phyloP scores from a whole-genome alignment of 2,113 vertebrate genomes.

The Pomatorhinus ruficollis region DNA sequence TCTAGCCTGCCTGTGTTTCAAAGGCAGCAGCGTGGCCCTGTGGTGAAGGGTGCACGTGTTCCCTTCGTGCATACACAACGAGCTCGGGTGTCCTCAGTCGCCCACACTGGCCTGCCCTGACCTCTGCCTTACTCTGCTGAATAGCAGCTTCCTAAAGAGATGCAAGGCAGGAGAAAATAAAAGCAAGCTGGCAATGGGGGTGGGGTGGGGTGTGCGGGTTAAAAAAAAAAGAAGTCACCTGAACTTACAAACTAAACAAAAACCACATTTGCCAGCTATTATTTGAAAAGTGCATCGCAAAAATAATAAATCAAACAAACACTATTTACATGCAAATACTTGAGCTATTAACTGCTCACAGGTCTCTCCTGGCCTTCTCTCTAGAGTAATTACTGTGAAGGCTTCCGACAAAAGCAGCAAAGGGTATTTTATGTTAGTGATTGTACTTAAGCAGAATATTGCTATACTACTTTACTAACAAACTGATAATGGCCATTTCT shows the following conservation, averaged over 20 bases:
- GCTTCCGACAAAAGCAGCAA: neutral
- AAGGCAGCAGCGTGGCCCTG: neutral
- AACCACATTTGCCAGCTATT: neutral
- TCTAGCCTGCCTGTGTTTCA: neutral
- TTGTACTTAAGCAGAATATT: neutral
- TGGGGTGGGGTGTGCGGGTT: too few relatives aligned
- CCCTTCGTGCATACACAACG: neutral
- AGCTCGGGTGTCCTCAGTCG: neutral
- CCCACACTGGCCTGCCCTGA: neutral
- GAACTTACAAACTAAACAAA: neutral
- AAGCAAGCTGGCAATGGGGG: neutral
- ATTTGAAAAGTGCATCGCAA: neutral
- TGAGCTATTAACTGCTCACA: neutral
- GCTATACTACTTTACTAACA: neutral
- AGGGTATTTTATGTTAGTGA: neutral
- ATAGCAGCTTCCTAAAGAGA: neutral
- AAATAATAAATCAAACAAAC: neutral
- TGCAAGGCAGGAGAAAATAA: neutral
- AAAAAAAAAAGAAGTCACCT: neutral
- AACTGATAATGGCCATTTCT: neutral
- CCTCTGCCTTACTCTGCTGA: neutral
- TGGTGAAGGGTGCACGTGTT: fast-evolving
- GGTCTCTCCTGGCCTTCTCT: neutral
- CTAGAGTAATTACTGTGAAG: neutral
- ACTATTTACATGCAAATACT: neutral